Evolutionary conservation across 64 coral and sea anemone species (phyloP).

Genomic region (Actinia equina): DNA sequence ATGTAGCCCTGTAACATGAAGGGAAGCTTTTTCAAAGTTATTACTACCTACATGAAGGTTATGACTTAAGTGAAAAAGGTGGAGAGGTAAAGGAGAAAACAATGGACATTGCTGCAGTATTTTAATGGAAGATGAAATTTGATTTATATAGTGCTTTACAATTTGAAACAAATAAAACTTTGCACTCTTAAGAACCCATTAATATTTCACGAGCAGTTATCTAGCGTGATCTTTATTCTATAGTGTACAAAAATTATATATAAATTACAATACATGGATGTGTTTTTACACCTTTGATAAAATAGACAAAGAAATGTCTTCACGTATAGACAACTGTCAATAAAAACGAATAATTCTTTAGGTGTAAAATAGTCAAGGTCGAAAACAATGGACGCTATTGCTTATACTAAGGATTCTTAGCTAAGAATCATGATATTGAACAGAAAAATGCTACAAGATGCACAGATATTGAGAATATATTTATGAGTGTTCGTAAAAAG

Average conservation of each 20-base stretch:
- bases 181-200: too few species aligned
- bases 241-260: too few species aligned
- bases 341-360: neutral
- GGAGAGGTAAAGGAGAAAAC: too few species aligned
- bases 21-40: too few species aligned
- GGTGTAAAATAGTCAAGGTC: neutral
- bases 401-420: neutral
- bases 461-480: neutral
- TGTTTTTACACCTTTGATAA: neutral
- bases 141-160: neutral
- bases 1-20: too few species aligned
- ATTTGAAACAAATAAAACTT: neutral
- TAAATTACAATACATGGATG: neutral
- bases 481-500: neutral
- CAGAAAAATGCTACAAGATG: neutral
- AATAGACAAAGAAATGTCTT: neutral
- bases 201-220: neutral
- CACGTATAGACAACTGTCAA: neutral
- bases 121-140: too few species aligned
- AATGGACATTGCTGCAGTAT: too few species aligned
- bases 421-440: neutral
- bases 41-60: too few species aligned
- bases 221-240: neutral
- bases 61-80: too few species aligned
- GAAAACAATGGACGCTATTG: neutral